Evolutionary conservation across 2,113 vertebrate genomes (phyloP).

Genomic region (Phalacrocorax pelagicus): DNA sequence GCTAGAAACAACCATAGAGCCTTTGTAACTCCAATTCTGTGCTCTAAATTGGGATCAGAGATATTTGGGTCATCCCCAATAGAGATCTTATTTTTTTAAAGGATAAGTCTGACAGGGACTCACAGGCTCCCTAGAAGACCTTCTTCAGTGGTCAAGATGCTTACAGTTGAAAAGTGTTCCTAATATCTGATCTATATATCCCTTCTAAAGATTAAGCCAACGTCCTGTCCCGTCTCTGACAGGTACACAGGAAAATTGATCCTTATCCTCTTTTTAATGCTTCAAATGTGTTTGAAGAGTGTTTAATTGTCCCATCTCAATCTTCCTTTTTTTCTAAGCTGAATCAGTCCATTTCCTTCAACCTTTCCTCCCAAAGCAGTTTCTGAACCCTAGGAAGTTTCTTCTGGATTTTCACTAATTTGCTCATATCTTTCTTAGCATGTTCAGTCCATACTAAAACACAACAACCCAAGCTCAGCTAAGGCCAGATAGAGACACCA

Average conservation of each 20-base stretch:
- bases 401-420: neutral
- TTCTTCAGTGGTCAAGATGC: neutral
- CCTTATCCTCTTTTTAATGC: neutral
- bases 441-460: neutral
- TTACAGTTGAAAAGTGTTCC: neutral
- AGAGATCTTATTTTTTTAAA: neutral
- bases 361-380: neutral
- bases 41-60: neutral
- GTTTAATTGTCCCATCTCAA: neutral
- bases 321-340: neutral
- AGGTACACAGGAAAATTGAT: neutral
- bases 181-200: neutral
- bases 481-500: neutral
- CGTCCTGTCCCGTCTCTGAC: neutral
- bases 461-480: neutral
- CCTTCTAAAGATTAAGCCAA: neutral
- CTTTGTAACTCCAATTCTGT: neutral
- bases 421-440: neutral
- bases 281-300: neutral
- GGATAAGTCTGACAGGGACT: neutral
- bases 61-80: neutral
- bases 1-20: neutral
- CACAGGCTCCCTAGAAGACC: neutral
- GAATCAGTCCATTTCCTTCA: neutral
- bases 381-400: neutral